phyloP scores from a whole-genome alignment of 53 echinoderm and acorn worm species.

The Antedon mediterranea region DNA sequence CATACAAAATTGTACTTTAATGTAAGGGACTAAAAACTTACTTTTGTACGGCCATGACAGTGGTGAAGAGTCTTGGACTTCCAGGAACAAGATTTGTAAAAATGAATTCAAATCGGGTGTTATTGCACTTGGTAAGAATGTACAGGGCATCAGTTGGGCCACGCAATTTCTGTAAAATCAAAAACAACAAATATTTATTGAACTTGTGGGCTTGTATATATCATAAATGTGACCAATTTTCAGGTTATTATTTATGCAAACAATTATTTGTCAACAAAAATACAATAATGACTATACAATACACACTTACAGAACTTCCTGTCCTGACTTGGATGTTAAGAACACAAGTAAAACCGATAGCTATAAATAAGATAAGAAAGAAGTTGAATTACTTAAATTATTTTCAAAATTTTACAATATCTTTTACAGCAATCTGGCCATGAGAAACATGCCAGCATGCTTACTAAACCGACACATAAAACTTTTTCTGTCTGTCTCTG shows the following conservation, averaged over 20 bases:
- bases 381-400: neutral
- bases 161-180: conserved; percentile 55
- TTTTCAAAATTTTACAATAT: too few species aligned
- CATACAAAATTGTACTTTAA: neutral
- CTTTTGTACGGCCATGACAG: conserved; percentile 94
- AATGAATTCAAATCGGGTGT: conserved; percentile 97
- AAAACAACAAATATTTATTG: too few species aligned
- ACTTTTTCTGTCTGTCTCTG: too few species aligned
- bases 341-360: conserved; percentile 83
- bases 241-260: too few species aligned
- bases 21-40: neutral
- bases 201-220: neutral
- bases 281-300: neutral
- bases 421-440: too few species aligned
- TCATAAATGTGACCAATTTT: too few species aligned
- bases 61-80: conserved; percentile 88
- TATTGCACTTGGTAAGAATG: conserved; percentile 91
- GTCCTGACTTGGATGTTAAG: conserved; percentile 66
- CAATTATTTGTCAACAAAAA: neutral
- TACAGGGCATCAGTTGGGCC: conserved; percentile 92
- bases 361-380: conserved; percentile 13
- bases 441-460: too few species aligned
- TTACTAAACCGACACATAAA: too few species aligned
- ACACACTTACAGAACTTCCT: conserved; percentile 54
- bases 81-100: conserved; percentile 91